Evolutionary conservation across 1,140 invertebrate genomes (phyloP), one percentile per base, ranked within the genome.

Genomic region (Polypedilum pembai): DNA sequence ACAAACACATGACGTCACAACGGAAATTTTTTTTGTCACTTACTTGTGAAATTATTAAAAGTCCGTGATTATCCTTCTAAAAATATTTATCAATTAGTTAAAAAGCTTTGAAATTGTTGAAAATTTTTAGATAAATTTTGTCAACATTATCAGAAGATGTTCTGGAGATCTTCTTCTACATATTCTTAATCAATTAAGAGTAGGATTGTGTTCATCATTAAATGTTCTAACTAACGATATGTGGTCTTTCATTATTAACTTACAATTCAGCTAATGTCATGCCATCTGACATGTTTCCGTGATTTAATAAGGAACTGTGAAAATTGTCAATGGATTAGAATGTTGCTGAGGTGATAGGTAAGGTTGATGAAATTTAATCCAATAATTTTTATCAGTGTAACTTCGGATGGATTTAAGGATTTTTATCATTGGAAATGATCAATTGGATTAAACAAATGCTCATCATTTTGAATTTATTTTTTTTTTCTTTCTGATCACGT

Each of bases 171-270:
- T n/a, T 12, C 12, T 56, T 56, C 45, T 12, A 56, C 45, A 56
- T 15, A n/a, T n/a, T 56, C 12, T 56, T 15, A 33, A 33, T 33
- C 5, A 5, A 33, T 56, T 15, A 4, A 56, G 45, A 12, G 45
- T 56, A 56, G 45, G 45, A 56, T 56, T 56, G 45, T 56, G 4
- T 12, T 12, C 45, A 56, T 56, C 45, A 56, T 15, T n/a, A 56
- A 56, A 56, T 56, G 45, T 15, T 15, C 12, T n/a, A 56, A 56
- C 12, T 12, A n/a, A 56, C 15, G 45, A 15, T 15, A n/a, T 12
- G n/a, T 56, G 45, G 45, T 56, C n/a, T 56, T 56, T n/a, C 12
- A n/a, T n/a, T 56, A 56, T n/a, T 15, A 56, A 56, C 45, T 56
- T 56, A 56, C 45, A n/a, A 56, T 56, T 56, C 45, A n/a, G 12